A percentile compares a stretch with the other conserved stretches of the same genome.
Conservation (phyloP, 2,113 vertebrate species). For the Oreamnos americanus region DNA sequence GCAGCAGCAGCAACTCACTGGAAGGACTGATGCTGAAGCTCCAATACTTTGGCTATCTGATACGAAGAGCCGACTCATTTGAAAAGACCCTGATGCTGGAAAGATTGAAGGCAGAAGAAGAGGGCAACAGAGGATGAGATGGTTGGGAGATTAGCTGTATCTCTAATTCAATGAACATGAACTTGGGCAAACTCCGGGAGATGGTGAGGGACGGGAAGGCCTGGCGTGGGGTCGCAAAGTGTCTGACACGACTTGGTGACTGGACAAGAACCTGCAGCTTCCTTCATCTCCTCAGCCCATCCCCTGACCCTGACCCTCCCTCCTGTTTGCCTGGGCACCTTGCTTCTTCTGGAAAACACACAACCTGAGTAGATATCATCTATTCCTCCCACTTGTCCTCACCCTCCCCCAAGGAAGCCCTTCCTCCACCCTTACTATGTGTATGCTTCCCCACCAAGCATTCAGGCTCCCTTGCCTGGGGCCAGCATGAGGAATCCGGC, state of each 20-base stretch:
- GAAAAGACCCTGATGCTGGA: not conserved
- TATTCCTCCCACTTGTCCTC: not conserved
- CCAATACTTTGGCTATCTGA: not conserved
- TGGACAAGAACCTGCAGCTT: not conserved
- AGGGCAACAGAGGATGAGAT: not conserved
- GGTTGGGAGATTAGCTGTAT: not conserved
- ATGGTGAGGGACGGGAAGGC: not conserved
- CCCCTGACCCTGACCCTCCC: not conserved
- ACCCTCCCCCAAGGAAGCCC: fast-evolving
- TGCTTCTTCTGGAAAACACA: not conserved
- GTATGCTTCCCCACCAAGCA: not conserved
- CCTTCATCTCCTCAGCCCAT: not conserved
- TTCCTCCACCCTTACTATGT: no score
- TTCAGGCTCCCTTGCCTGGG: no score
- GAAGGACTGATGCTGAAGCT: not conserved
- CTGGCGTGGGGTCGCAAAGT: not conserved
- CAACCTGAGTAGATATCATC: no score
- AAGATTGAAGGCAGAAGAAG: not conserved
- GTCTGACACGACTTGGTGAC: not conserved
- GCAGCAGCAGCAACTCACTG: not conserved
- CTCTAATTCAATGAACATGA: not conserved
- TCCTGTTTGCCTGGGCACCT: not conserved
- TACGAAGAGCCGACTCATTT: not conserved
- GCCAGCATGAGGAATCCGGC: no score
- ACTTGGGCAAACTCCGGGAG: not conserved